These are phyloP conservation scores for Drosophila bifasciata DNA, from an alignment of 1,140 invertebrate genomes.

Conservation along the genomic window DNA sequence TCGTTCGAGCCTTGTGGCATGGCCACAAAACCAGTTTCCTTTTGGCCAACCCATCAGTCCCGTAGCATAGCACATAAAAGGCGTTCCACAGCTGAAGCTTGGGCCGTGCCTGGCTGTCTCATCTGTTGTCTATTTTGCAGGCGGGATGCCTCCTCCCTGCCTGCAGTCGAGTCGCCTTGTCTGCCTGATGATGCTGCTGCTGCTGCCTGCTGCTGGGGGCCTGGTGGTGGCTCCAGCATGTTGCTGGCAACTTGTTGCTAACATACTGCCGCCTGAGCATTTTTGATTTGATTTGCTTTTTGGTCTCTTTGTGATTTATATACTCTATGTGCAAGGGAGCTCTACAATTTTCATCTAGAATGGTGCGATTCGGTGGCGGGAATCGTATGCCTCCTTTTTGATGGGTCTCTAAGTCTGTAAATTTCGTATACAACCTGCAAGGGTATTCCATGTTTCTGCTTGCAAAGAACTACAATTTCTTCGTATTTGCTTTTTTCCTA, in stretches of 20 bases:
- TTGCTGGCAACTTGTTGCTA: conserved; percentile 72
- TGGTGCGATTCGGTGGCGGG: too few relatives aligned
- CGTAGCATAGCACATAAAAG: conserved; percentile 49
- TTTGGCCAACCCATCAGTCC: conserved; percentile 3
- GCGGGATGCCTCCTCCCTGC: conserved; percentile 24
- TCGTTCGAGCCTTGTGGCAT: too few relatives aligned
- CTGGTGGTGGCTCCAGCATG: conserved; percentile 63
- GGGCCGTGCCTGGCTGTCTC: conserved; percentile 67
- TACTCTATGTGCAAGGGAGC: too few relatives aligned
- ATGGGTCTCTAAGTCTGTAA: too few relatives aligned
- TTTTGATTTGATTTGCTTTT: conserved; percentile 47
- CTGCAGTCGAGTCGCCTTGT: conserved; percentile 30
- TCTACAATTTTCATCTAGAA: too few relatives aligned
- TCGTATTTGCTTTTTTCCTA: not conserved
- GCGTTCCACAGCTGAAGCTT: conserved; percentile 60
- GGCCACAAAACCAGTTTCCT: conserved; percentile 54
- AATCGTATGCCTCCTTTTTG: too few relatives aligned
- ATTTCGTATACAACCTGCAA: too few relatives aligned
- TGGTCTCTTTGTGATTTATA: too few relatives aligned
- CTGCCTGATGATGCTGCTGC: not conserved
- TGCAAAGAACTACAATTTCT: conserved; percentile 2
- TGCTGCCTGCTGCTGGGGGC: conserved; percentile 61
- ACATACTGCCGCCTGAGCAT: conserved; percentile 44
- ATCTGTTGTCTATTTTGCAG: conserved; percentile 79
- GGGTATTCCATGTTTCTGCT: conserved; percentile 30